Conservation (phyloP, 2,797 vertebrate genomes). For the Mus caroli region DNA sequence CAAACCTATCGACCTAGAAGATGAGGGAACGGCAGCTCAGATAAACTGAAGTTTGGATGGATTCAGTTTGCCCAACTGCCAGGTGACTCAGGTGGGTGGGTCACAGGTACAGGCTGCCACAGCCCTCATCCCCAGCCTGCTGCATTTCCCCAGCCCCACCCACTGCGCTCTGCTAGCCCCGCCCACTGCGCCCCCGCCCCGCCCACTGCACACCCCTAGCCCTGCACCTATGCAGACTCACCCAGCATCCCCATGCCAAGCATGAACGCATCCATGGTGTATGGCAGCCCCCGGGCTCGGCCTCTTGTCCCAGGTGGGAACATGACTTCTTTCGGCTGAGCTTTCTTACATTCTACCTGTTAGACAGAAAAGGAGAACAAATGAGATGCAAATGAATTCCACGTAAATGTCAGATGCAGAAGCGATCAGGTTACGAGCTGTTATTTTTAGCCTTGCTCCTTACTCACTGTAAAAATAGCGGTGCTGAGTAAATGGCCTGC, state of each 20-base stretch:
- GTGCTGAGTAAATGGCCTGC: slow-evolving; percentile 75
- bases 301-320: slow-evolving; percentile 97
- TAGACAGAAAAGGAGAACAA: slow-evolving; percentile 89
- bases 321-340: slow-evolving; percentile 99
- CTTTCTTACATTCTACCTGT: slow-evolving; percentile 99
- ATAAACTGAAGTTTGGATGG: slow-evolving; percentile 6
- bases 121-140: background rate
- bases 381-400: slow-evolving; percentile 93
- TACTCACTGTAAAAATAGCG: slow-evolving; percentile 85
- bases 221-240: slow-evolving; percentile 88
- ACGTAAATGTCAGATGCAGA: slow-evolving; percentile 91
- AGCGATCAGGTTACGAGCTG: slow-evolving; percentile 85
- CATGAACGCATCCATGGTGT: slow-evolving; percentile 99
- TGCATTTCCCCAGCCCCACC: background rate
- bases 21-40: background rate
- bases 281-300: slow-evolving; percentile 96
- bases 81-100: background rate
- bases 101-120: background rate
- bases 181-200: slow-evolving; percentile 67
- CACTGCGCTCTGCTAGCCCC: background rate
- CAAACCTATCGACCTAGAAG: background rate
- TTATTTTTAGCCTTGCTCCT: slow-evolving; percentile 89
- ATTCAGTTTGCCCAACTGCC: background rate
- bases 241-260: slow-evolving; percentile 99
- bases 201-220: slow-evolving; percentile 67